Percentiles rank a stretch among this genome's conserved stretches.
Evolutionary conservation across 2,113 vertebrate species (phyloP).

Genomic region (Platanista minor): DNA sequence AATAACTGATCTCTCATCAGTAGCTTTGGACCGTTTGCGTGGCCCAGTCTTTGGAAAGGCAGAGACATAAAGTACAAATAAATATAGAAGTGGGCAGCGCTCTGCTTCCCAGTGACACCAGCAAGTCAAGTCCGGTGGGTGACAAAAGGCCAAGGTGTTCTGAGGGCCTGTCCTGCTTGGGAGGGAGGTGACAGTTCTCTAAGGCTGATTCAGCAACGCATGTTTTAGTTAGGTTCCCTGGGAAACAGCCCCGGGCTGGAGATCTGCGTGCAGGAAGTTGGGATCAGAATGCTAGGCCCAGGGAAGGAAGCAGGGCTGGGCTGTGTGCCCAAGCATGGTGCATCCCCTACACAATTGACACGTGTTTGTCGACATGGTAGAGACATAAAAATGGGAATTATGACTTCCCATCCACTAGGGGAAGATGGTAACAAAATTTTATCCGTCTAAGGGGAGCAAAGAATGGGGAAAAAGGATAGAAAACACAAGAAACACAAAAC

Average conservation of each 20-base stretch:
- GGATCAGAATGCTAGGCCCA: accelerated
- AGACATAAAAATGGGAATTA: background rate
- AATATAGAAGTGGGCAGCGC: background rate
- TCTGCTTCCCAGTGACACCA: background rate
- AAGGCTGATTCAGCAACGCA: accelerated
- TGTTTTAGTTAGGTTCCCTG: background rate
- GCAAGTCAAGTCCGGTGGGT: accelerated
- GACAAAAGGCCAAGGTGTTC: background rate
- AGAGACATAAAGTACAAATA: background rate
- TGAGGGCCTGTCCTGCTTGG: background rate
- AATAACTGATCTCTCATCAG: accelerated
- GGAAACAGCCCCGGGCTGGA: background rate
- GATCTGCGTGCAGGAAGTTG: background rate
- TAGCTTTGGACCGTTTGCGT: accelerated
- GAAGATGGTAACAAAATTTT: no score
- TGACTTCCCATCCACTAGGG: background rate
- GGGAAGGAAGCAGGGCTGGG: background rate
- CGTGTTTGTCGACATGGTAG: accelerated
- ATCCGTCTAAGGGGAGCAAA: background rate
- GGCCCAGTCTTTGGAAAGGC: background rate
- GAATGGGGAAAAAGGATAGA: background rate
- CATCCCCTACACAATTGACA: accelerated
- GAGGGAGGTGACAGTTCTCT: background rate
- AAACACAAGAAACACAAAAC: background rate
- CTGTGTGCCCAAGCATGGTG: background rate